Base-by-base conservation (phyloP, 2,888 invertebrate species). In the Apotomis betuletana region DNA sequence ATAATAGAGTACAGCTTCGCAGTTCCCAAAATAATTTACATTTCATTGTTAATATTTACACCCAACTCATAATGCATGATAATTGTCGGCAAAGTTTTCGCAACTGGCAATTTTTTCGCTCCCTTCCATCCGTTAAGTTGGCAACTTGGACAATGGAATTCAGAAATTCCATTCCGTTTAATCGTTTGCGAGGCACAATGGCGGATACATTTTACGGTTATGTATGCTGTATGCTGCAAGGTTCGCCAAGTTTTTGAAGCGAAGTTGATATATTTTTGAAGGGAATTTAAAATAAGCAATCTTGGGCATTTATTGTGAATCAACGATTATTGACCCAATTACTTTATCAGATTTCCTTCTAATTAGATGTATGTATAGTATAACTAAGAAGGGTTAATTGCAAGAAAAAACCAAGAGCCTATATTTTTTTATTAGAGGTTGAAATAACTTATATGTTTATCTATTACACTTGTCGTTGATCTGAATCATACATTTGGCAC, bases 51-150 rank as follows among this genome's bases (percentile, higher is more conserved):
- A 78, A 81, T 79, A 79, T 80, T 78, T 78, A 77, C n/a, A 13
- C 76, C 77, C 70, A 15, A 27, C 75, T 71, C 71, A 74, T 87
- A 84, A 88, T 87, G 75, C 85, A 87, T 86, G 86, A 80, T 86
- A 88, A 88, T 88, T 86, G 78, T 81, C 81, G 67, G 76, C 77
- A 79, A 83, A 86, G 86, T 81, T 87, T 82, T 75, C n/a, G 44
- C 13, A 55, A 69, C 74, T 76, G 74, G 74, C 76, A 76, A 75
- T 78, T 80, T 65, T 76, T 77, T 73, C 60, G 64, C 74, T 57
- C 63, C 49, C 38, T 62, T 68, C 52, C 64, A 12, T 57, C 49
- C 44, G 57, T 49, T 54, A 69, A 74, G 59, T 75, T 69, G 61
- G 12, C 63, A 72, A 75, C 44, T 69, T 67, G 38, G 67, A 69